Evolutionary conservation across 2,888 invertebrate species (phyloP), one percentile per base, ranked within the genome.

Genomic region (Dexiosoma caninum): DNA sequence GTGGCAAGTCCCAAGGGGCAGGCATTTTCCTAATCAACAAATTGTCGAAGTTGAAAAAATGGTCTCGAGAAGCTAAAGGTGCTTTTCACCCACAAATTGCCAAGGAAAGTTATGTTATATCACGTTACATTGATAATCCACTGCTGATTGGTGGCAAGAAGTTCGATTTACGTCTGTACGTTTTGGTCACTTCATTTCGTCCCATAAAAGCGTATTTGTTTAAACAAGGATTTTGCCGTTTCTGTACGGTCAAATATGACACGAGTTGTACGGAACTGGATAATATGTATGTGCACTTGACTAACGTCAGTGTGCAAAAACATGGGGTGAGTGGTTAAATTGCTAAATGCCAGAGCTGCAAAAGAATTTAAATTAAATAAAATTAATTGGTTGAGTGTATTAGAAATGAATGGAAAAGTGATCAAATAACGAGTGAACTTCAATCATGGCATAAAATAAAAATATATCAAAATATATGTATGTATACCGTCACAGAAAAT

Each of bases 281-380:
- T 89, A 97, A 96, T 89, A 96, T 96, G 94, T 98, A 97, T 87
- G 96, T 98, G 67, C 98, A 98, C 91, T 92, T 98, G 67, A 98
- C 98, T 10, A 98, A 98, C 89, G 98, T 98, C 4, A 98, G 98
- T 76, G 97, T 98, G n/a, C 98, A 99, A 90, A 98, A 98, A 90
- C 97, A 97, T 88, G 98, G 98, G 83, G 88, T 88, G 80, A 85
- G 87, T 83, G 2, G 4, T 5, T 23, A 23, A 23, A 49, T 5
- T 27, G n/a, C n/a, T n/a, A n/a, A n/a, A n/a, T n/a, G n/a, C n/a
- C n/a, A n/a, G n/a, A n/a, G n/a, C n/a, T n/a, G n/a, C n/a, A n/a
- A n/a, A n/a, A n/a, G n/a, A n/a, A n/a, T n/a, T n/a, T n/a, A n/a
- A n/a, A n/a, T n/a, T n/a, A n/a, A n/a, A n/a, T n/a, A n/a, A n/a